Base-by-base conservation (phyloP, 1,140 invertebrate genomes). In the Drosophila novamexicana region DNA sequence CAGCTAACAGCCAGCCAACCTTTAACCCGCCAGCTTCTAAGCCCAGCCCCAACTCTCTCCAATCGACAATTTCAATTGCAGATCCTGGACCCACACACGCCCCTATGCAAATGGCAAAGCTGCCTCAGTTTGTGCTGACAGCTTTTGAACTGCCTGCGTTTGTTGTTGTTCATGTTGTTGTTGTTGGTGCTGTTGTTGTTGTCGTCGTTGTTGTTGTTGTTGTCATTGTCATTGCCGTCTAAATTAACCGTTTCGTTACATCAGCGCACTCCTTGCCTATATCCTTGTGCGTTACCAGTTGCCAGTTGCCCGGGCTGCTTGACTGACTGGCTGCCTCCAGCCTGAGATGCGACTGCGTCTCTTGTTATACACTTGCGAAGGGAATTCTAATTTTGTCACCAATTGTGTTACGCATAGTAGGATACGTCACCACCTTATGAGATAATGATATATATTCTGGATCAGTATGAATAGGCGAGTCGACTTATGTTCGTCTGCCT, bases 171-270 rank as follows among this genome's bases (percentile, higher is more conserved):
- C 67, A 32, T 49, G 39, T 64, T 64, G 42, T 44, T 44, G 10
- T 32, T 29, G n/a, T 69, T 44, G 64, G 61, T 22, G 3, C 2
- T 49, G 39, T 64, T 64, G 42, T 44, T 44, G 10, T 32, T 37
- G n/a, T 69, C 39, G 59, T 64, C 70, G 79, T 75, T 61, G 78
- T 9, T 54, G 67, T 58, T 49, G 63, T 56, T 18, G 49, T 45
- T 54, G 54, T 57, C 65, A 61, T 76, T 81, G 76, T 71, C 75
- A 68, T 69, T 77, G 82, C 80, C 72, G 68, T 88, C 84, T 89
- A 86, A 86, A 86, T 86, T 86, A 86, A 86, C 83, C 85, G 83
- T 86, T 86, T 86, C 84, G 83, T 88, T 83, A 83, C 83, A 77
- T 88, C 82, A 88, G 82, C 74, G 56, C 80, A 45, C 57, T 49